Percentiles rank a stretch among this genome's conserved stretches.
phyloP scores from a whole-genome alignment of 2,113 vertebrate genomes.

The Elephantulus edwardii region DNA sequence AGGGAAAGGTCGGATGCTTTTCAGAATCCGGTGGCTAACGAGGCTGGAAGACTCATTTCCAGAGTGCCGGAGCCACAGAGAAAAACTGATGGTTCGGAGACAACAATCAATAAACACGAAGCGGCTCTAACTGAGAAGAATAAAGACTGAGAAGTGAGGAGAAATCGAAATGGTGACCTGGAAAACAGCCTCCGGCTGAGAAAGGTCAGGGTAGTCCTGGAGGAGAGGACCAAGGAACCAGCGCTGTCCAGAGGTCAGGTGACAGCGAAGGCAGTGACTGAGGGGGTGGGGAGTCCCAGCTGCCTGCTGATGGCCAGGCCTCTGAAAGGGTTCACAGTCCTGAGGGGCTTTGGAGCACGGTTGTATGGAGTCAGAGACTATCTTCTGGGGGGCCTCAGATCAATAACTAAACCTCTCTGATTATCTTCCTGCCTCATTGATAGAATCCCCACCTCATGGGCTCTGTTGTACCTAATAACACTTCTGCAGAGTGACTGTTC shows the following conservation, averaged over 20 bases:
- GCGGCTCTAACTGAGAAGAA: slow-evolving; percentile 35
- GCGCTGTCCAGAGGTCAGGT: neutral
- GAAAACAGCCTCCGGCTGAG: neutral
- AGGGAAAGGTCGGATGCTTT: slow-evolving; percentile 13
- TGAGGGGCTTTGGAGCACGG: neutral
- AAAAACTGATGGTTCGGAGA: slow-evolving; percentile 56
- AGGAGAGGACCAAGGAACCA: neutral
- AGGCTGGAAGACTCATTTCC: slow-evolving; percentile 67
- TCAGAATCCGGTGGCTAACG: neutral
- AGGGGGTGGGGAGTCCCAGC: neutral
- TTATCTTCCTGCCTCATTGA: neutral
- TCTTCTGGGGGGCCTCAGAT: neutral
- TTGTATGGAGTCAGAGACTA: neutral
- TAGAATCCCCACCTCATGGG: neutral
- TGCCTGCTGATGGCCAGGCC: neutral
- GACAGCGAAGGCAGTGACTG: accelerated
- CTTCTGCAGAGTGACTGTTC: neutral
- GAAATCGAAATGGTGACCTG: slow-evolving; percentile 53
- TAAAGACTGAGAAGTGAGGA: slow-evolving; percentile 42
- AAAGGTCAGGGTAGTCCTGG: slow-evolving; percentile 44
- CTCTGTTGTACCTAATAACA: neutral
- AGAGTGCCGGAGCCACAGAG: slow-evolving; percentile 44
- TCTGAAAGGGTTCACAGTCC: neutral
- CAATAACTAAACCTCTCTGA: neutral
- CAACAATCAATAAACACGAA: slow-evolving; percentile 57